Conservation (phyloP, 2,113 vertebrate genomes). For the Gymnobelideus leadbeateri region DNA sequence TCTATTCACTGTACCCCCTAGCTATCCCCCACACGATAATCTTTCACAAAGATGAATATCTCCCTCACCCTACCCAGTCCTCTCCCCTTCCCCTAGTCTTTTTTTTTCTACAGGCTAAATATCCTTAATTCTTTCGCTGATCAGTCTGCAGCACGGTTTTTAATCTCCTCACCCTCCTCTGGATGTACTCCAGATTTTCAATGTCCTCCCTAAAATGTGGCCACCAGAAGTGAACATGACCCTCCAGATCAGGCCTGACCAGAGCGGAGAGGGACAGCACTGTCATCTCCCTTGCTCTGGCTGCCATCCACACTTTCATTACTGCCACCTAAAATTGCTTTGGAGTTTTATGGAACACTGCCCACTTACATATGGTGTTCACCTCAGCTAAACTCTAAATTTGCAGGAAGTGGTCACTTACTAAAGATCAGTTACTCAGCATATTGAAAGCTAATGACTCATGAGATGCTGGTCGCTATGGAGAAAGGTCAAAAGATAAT, state of each 20-base stretch:
- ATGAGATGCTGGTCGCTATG: neutral
- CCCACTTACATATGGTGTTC: constrained; percentile 5
- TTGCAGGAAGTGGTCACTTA: constrained; percentile 5
- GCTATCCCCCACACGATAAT: neutral
- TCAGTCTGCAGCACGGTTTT: neutral
- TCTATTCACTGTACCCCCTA: no score
- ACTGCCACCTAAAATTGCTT: neutral
- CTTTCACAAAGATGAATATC: neutral
- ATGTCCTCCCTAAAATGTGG: neutral
- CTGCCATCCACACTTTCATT: neutral
- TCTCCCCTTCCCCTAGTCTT: neutral
- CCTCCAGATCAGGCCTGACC: neutral
- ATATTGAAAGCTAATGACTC: constrained; percentile 6
- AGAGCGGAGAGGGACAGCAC: neutral
- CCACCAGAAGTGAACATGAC: neutral
- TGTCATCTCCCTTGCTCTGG: neutral
- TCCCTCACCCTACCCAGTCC: neutral
- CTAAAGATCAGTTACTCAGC: constrained; percentile 2
- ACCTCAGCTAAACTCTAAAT: neutral
- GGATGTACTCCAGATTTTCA: neutral
- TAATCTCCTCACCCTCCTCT: neutral
- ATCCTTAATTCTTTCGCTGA: neutral
- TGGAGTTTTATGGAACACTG: constrained; percentile 9
- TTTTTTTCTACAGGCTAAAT: neutral
- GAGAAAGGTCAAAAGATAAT: constrained; percentile 6